A percentile compares a stretch with the other conserved stretches of the same genome.
Conservation (phyloP, 2,113 vertebrate species). For the Triplophysa rosa region DNA sequence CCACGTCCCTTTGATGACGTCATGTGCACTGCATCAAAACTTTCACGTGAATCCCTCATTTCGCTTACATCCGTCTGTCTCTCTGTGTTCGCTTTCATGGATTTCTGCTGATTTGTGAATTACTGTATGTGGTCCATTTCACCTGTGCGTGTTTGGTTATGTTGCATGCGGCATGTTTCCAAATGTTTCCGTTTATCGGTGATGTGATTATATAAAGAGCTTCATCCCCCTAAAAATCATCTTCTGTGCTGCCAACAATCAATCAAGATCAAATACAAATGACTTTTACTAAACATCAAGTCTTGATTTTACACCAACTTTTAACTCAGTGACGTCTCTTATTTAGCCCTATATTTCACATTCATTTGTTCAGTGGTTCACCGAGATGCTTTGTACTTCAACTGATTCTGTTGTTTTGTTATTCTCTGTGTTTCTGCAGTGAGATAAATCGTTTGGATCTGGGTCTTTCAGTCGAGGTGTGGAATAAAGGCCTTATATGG, state of each 20-base stretch:
- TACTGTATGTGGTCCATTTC: not conserved
- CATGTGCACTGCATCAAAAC: no score
- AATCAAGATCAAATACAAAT: slow-evolving; percentile 24
- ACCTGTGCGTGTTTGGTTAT: slow-evolving; percentile 5
- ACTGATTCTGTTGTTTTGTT: not conserved
- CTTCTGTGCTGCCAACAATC: slow-evolving; percentile 31
- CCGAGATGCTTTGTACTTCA: not conserved
- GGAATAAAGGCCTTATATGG: slow-evolving; percentile 99
- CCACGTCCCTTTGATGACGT: not conserved
- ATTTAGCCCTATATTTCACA: not conserved
- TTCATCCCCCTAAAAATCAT: slow-evolving; percentile 8
- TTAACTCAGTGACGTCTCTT: not conserved
- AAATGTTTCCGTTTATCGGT: slow-evolving; percentile 52
- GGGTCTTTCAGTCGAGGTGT: slow-evolving; percentile 93
- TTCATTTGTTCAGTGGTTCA: not conserved
- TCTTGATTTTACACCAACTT: slow-evolving; percentile 14
- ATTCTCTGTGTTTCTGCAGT: slow-evolving; percentile 64
- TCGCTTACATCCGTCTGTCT: not conserved
- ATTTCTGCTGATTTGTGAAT: slow-evolving; percentile 22
- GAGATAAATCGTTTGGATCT: slow-evolving; percentile 95
- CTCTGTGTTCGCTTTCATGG: not conserved
- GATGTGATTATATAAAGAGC: slow-evolving; percentile 55
- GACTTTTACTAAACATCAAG: slow-evolving; percentile 24
- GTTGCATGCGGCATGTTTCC: no score
- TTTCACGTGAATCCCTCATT: no score